phyloP scores from a whole-genome alignment of 2,888 invertebrate genomes.

The Hipparchia semele region DNA sequence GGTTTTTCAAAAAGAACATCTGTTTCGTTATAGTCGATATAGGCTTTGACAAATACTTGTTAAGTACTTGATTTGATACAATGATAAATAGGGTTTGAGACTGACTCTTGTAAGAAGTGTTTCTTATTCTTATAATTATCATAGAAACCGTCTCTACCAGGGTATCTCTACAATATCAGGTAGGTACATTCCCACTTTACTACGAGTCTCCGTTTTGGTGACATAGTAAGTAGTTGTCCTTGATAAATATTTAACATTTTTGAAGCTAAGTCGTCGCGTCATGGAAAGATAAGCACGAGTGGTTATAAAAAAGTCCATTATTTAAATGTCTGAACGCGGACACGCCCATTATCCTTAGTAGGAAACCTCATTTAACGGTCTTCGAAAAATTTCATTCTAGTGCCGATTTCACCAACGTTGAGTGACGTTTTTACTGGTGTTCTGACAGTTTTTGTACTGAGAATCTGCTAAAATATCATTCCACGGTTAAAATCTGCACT shows the following conservation, averaged over 20 bases:
- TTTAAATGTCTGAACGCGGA: slow-evolving; percentile 28
- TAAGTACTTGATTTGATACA: background rate
- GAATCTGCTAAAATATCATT: too few species aligned
- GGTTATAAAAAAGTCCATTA: slow-evolving; percentile 27
- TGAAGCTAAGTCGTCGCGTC: slow-evolving; percentile 22
- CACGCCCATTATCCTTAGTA: slow-evolving; percentile 30
- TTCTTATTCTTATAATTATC: background rate
- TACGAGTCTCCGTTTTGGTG: slow-evolving; percentile 1
- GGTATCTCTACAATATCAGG: background rate
- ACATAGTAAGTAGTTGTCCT: slow-evolving; percentile 27
- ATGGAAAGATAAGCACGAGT: slow-evolving; percentile 28
- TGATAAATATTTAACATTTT: slow-evolving; percentile 25
- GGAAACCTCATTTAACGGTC: slow-evolving; percentile 22
- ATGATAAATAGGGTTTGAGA: background rate
- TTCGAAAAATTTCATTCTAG: background rate
- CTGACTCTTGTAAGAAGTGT: background rate
- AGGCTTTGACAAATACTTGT: background rate
- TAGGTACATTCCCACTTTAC: slow-evolving; percentile 10
- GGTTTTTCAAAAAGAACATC: background rate
- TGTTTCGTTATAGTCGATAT: background rate
- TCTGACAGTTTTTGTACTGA: too few species aligned
- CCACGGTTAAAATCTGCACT: too few species aligned
- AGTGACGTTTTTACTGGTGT: too few species aligned
- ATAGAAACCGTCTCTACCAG: background rate
- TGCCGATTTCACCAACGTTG: too few species aligned